These are phyloP conservation scores for Sycophaga agraensis DNA, from an alignment of 1,140 invertebrate genomes.

Conservation along the genomic window DNA sequence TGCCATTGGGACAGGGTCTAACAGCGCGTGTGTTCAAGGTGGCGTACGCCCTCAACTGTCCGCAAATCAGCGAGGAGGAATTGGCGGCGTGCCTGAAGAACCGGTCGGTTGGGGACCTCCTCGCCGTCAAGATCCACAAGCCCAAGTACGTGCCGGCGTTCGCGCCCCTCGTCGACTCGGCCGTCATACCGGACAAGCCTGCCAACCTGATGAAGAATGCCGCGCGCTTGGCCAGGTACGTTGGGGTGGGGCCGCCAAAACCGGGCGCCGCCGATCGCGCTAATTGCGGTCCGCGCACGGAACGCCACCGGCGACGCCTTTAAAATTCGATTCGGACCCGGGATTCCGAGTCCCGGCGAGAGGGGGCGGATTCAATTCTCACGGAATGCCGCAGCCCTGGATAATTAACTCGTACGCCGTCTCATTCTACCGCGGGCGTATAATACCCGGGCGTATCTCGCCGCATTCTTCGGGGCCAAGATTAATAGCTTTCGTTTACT, in stretches of 20 bases:
- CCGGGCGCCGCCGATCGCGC: background rate
- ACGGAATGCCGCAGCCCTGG: background rate
- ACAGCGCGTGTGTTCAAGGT: constrained; percentile 60
- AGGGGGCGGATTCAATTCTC: constrained; percentile 16
- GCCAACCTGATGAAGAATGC: constrained; percentile 72
- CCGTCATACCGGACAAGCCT: constrained; percentile 79
- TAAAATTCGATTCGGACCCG: constrained; percentile 21
- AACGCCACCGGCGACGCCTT: background rate
- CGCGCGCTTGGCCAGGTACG: constrained; percentile 72
- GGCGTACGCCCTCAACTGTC: constrained; percentile 77
- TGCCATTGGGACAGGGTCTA: no score
- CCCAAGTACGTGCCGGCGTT: constrained; percentile 53
- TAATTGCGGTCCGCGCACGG: no score
- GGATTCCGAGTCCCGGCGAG: background rate
- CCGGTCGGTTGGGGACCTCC: constrained; percentile 44
- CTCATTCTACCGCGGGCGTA: no score
- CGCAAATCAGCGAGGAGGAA: constrained; percentile 59
- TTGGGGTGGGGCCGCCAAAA: background rate
- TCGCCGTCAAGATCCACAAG: constrained; percentile 50
- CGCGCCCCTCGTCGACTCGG: constrained; percentile 81
- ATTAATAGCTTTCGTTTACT: no score
- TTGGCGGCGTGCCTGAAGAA: constrained; percentile 67
- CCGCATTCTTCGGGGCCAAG: no score
- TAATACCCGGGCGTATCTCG: no score
- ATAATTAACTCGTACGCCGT: constrained; percentile 25